phyloP scores from a whole-genome alignment of 2,888 invertebrate genomes.

The Bruchidius siliquastri region DNA sequence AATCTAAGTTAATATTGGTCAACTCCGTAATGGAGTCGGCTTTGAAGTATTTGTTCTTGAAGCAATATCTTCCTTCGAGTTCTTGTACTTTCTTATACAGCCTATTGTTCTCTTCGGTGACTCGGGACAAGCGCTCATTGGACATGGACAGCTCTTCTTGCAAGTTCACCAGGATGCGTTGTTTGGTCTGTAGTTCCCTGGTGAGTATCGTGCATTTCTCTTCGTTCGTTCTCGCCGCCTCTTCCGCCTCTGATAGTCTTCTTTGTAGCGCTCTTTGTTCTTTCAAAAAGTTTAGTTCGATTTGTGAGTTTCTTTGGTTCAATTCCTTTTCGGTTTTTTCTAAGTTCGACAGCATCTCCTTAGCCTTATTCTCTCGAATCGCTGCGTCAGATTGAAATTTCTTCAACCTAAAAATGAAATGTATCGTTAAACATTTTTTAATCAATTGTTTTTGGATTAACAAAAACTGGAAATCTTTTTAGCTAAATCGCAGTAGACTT shows the following conservation, averaged over 20 bases:
- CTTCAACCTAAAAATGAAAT: conserved; percentile 51
- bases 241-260: conserved; percentile 61
- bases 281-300: conserved; percentile 67
- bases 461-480: too few species aligned
- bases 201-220: conserved; percentile 62
- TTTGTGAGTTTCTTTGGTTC: conserved; percentile 64
- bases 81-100: conserved; percentile 69
- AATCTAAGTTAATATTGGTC: conserved; percentile 70
- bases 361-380: conserved; percentile 68
- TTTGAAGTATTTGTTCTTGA: conserved; percentile 58
- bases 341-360: conserved; percentile 69
- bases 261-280: conserved; percentile 48
- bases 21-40: conserved; percentile 73
- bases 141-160: conserved; percentile 64
- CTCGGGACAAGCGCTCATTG: conserved; percentile 62
- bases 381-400: conserved; percentile 67
- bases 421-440: not conserved
- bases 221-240: conserved; percentile 62
- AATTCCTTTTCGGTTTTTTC: conserved; percentile 75
- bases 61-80: conserved; percentile 57
- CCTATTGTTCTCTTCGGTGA: conserved; percentile 73
- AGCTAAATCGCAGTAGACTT: too few species aligned
- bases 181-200: conserved; percentile 61
- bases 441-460: too few species aligned
- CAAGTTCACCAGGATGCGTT: conserved; percentile 61